A percentile compares a stretch with the other conserved stretches of the same genome.
phyloP scores from a whole-genome alignment of 2,888 invertebrate genomes.

The Didymodactylos carnosus region DNA sequence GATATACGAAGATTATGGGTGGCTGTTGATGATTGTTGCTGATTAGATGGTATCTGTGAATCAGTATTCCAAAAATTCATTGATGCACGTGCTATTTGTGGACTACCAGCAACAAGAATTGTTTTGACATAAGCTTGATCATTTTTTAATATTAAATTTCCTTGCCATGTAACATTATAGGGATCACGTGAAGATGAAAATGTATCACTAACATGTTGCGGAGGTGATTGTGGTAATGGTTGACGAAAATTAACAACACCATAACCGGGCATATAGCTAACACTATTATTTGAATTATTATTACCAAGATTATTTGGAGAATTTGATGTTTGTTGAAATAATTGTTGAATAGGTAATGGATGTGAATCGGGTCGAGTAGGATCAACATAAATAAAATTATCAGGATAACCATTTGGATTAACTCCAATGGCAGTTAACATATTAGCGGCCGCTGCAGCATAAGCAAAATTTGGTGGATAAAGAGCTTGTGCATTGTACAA shows the following conservation, averaged over 20 bases:
- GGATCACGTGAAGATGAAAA: slow-evolving; percentile 6
- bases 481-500: background rate
- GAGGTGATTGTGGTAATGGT: no score
- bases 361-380: background rate
- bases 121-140: slow-evolving; percentile 8
- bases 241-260: no score
- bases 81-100: slow-evolving; percentile 8
- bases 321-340: background rate
- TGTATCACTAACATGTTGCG: no score
- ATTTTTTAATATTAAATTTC: slow-evolving; percentile 12
- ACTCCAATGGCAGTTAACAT: background rate
- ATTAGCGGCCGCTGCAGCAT: background rate
- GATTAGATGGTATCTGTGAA: background rate
- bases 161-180: slow-evolving; percentile 8
- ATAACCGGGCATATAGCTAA: no score
- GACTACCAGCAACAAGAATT: slow-evolving; percentile 11
- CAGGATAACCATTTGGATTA: background rate
- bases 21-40: background rate
- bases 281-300: no score
- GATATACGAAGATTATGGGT: slow-evolving; percentile 56
- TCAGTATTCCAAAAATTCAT: slow-evolving; percentile 9
- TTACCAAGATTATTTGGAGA: no score
- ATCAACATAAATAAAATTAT: background rate
- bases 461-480: background rate
- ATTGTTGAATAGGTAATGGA: background rate